Evolutionary conservation across 2,113 vertebrate genomes (phyloP), one percentile per base, ranked within the genome.

Genomic region (Scatophagus argus): DNA sequence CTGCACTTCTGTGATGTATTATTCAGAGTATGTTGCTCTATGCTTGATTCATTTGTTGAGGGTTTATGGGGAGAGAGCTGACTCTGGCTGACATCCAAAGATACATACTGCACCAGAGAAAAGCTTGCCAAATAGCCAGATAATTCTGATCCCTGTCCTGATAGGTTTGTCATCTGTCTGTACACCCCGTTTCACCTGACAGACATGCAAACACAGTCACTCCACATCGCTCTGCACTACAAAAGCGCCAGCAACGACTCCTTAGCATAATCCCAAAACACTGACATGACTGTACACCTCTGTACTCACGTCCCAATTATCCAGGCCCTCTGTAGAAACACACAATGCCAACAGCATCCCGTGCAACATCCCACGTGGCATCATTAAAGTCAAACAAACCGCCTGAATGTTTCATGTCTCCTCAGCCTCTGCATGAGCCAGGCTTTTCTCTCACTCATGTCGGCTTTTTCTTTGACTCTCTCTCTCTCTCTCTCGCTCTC

Each of bases 381-480:
- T 94, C 88, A 92, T 94, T 95, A 93, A 89, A 93, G 85, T 82
- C 92, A 92, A 89, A 92, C 84, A 93, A 88, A 89, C 74, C 34
- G 77, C 74, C 79, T 88, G 87, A 90, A 89, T 91, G 83, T 88
- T 91, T 88, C 60, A 89, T 91, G 81, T 79, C 59, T 86, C 58
- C 52, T 63, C 73, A 71, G 71, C 62, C 69, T 80, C 62, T 74
- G 77, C 65, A 61, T 81, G 74, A 77, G 73, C 63, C 61, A 63
- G 34, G 51, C 65, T 64, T 54, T 65, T 70, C 64, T 75, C 72
- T 81, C 63, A 58, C 69, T 84, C 68, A 61, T 56, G 51, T 74
- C 13, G 56, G 6, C 67, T 61, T 19, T 58, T 49, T 56, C 29
- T 83, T 65, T 78, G 43, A 31, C 64, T 54, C 36, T 11, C 38